Conservation (phyloP, 2,888 invertebrate species). For the Bedellia somnulentella region DNA sequence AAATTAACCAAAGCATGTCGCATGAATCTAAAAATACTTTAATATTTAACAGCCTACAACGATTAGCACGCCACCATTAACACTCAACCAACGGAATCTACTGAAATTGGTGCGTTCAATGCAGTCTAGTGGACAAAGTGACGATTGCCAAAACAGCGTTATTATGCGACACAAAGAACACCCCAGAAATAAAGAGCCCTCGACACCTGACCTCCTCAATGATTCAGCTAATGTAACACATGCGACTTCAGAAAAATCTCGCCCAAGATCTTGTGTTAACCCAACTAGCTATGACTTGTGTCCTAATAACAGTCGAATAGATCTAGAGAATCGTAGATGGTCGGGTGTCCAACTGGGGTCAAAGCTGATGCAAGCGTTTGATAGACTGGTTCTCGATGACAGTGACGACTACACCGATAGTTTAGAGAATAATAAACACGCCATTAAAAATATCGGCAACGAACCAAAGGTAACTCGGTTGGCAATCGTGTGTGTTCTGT, state of each 20-base stretch:
- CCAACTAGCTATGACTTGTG: conserved; percentile 53
- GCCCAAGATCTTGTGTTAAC: conserved; percentile 74
- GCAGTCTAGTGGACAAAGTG: conserved; percentile 58
- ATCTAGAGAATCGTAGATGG: conserved; percentile 68
- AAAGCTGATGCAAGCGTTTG: conserved; percentile 72
- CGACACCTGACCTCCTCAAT: conserved; percentile 62
- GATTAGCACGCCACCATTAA: conserved; percentile 57
- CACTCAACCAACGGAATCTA: conserved; percentile 61
- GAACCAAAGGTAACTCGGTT: conserved; percentile 47
- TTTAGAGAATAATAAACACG: conserved; percentile 63
- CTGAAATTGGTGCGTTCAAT: conserved; percentile 61
- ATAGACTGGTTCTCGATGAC: conserved; percentile 66
- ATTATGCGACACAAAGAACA: conserved; percentile 50
- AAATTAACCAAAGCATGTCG: conserved; percentile 32
- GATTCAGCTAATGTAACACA: conserved; percentile 56
- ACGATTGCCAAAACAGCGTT: conserved; percentile 53
- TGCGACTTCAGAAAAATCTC: conserved; percentile 53
- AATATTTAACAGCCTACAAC: conserved; percentile 58
- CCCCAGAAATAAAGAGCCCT: conserved; percentile 48
- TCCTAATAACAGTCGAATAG: conserved; percentile 49
- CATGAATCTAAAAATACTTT: conserved; percentile 49
- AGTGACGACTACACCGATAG: conserved; percentile 77
- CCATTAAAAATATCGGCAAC: conserved; percentile 50
- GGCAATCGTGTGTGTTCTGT: conserved; percentile 27
- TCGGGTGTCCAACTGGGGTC: conserved; percentile 71